Conservation (phyloP, 2,888 invertebrate species). For the Oligia latruncula region DNA sequence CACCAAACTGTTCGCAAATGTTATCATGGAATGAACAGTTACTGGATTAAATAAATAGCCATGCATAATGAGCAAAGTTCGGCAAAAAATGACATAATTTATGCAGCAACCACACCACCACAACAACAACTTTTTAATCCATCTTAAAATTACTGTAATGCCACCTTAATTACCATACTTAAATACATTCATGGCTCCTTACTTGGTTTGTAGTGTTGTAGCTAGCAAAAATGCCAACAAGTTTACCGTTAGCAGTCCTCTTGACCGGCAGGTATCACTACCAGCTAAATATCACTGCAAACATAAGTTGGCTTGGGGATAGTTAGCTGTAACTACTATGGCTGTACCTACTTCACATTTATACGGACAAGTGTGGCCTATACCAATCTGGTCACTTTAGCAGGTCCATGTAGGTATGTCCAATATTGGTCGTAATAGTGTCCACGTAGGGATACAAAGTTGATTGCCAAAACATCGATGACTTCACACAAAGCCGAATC, state of each 20-base stretch:
- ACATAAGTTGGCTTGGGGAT: constrained; percentile 16
- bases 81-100: neutral
- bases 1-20: neutral
- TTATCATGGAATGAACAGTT: neutral
- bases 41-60: neutral
- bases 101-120: neutral
- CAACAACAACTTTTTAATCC: neutral
- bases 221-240: constrained; percentile 40
- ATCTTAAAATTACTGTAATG: constrained; percentile 21
- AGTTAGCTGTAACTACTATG: constrained; percentile 22
- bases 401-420: too few relatives aligned
- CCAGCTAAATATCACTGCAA: constrained; percentile 53
- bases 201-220: constrained; percentile 11
- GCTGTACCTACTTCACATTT: neutral
- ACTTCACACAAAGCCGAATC: neutral
- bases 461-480: neutral
- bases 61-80: neutral
- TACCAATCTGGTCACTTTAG: neutral
- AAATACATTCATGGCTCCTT: constrained; percentile 19
- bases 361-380: constrained; percentile 3
- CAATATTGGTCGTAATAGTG: neutral
- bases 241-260: constrained; percentile 53
- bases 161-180: constrained; percentile 35
- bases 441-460: neutral
- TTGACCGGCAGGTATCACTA: constrained; percentile 1